A percentile compares a stretch with the other conserved stretches of the same genome.
These are phyloP conservation scores for cattle (Bos taurus) DNA, from an alignment of 2,113 vertebrate genomes.

Conservation along the genomic window ARS-UCD2.0 NC_037346.1:45042001-45042500, in stretches of 20 bases:
- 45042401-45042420: not conserved
- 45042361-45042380: not conserved
- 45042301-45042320: constrained; percentile 61
- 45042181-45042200: not conserved
- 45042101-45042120: not conserved
- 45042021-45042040: not conserved
- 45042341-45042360: not conserved
- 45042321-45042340: constrained; percentile 22
- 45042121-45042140: not conserved
- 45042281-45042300: not conserved
- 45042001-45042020: not conserved
- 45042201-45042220: not conserved
- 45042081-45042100: not conserved
- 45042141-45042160: not conserved
- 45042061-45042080: not conserved
- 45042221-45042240: not conserved
- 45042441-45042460: not conserved
- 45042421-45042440: not conserved
- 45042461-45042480: not conserved
- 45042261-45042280: not conserved
- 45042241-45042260: not conserved
- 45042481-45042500: not conserved
- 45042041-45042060: not conserved
- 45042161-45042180: not conserved
- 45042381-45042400: not conserved